phyloP scores from a whole-genome alignment of 2,113 vertebrate species.

The Struthio camelus region DNA sequence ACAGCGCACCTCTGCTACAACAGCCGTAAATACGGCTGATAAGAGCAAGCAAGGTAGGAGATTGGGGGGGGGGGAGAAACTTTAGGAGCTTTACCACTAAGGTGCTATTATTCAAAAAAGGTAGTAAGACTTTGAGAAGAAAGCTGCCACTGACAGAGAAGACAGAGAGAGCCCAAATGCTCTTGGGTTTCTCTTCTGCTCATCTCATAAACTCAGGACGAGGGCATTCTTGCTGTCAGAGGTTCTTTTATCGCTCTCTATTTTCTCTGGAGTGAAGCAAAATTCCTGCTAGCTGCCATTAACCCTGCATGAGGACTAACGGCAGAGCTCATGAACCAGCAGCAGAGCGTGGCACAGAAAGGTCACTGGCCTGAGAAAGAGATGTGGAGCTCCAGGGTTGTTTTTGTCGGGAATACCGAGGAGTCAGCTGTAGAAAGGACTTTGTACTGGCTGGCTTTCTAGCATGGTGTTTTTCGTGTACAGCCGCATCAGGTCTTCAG shows the following conservation, averaged over 20 bases:
- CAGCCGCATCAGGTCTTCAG: not conserved
- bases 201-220: not conserved
- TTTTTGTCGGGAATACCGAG: fast-evolving
- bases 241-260: not conserved
- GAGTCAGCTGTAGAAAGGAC: not conserved
- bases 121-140: not conserved
- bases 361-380: fast-evolving
- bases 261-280: not conserved
- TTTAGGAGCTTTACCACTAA: not conserved
- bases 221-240: not conserved
- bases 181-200: not conserved
- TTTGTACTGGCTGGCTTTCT: not conserved
- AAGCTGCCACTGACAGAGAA: not conserved
- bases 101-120: not conserved
- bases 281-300: not conserved
- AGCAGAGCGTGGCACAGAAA: not conserved
- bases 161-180: not conserved
- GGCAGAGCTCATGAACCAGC: not conserved
- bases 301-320: not conserved
- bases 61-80: not conserved
- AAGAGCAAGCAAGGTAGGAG: not conserved
- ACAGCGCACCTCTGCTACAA: not conserved
- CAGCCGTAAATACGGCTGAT: not conserved
- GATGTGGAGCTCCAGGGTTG: not conserved
- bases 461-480: not conserved